Percentiles rank a stretch among this genome's conserved stretches.
phyloP scores from a whole-genome alignment of 2,113 vertebrate species.

The Peromyscus polionotus region DNA sequence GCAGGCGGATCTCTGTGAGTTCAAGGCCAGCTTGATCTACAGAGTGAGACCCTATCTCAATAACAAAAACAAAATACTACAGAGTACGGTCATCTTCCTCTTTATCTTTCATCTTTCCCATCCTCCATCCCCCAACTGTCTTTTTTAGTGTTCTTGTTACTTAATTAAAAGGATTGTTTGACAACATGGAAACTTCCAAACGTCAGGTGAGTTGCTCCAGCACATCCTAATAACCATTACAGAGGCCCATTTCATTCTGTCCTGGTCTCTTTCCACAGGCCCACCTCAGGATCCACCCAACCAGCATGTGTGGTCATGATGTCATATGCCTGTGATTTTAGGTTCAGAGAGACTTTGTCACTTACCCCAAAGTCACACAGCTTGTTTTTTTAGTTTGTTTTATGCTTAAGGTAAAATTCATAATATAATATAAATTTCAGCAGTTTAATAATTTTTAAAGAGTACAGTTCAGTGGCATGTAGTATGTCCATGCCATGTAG shows the following conservation, averaged over 20 bases:
- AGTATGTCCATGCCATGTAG: rapidly evolving
- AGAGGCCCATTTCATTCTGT: rapidly evolving
- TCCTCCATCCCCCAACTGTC: neutral
- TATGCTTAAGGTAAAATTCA: neutral
- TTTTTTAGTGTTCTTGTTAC: neutral
- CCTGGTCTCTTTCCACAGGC: neutral
- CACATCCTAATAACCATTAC: neutral
- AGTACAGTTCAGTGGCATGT: neutral
- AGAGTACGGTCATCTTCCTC: neutral
- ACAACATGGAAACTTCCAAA: neutral
- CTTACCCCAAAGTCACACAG: neutral
- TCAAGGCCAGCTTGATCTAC: neutral
- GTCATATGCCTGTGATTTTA: neutral
- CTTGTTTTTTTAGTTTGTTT: neutral
- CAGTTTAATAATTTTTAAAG: neutral
- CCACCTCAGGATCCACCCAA: neutral
- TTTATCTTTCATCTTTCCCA: neutral
- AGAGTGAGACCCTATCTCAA: neutral
- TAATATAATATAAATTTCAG: neutral
- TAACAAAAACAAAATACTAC: neutral
- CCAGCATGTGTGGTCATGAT: rapidly evolving
- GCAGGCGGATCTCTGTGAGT: neutral
- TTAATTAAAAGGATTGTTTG: neutral
- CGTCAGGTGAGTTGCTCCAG: neutral
- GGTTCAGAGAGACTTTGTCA: neutral